A percentile compares a stretch with the other conserved stretches of the same genome.
These are phyloP conservation scores for Podarcis muralis DNA, from an alignment of 2,113 vertebrate genomes.

Conservation along the genomic window DNA sequence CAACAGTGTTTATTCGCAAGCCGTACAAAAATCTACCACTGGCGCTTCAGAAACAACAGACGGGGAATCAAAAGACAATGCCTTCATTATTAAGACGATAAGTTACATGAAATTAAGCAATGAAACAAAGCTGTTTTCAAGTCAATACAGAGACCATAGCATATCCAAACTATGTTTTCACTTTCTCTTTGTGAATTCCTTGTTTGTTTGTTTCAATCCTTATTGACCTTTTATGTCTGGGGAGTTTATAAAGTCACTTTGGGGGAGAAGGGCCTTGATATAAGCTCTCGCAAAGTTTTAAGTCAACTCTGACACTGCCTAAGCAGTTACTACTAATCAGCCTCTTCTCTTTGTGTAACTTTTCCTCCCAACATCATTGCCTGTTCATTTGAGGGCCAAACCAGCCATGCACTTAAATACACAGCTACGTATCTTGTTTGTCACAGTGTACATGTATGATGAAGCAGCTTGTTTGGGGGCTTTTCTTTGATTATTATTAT, in stretches of 20 bases:
- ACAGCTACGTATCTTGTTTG: too few species aligned
- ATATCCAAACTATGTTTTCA: not conserved
- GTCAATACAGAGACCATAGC: not conserved
- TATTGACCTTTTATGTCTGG: too few species aligned
- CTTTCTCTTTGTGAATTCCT: not conserved
- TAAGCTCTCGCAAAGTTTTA: not conserved
- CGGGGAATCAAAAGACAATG: not conserved
- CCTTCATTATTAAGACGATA: not conserved
- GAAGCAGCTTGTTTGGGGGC: too few species aligned
- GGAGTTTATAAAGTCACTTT: not conserved
- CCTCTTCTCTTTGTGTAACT: not conserved
- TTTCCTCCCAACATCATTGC: too few species aligned
- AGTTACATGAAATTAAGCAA: not conserved
- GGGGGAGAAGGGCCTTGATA: not conserved
- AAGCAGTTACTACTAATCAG: not conserved
- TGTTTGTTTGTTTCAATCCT: not conserved
- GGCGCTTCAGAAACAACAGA: constrained; percentile 23
- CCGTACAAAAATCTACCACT: fast-evolving
- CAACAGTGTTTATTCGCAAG: not conserved
- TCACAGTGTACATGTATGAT: too few species aligned
- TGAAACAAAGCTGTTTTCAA: not conserved
- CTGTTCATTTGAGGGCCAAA: not conserved
- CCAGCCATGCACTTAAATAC: too few species aligned
- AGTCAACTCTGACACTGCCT: not conserved
- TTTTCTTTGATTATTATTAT: too few species aligned